phyloP scores from a whole-genome alignment of 1,140 invertebrate species.

The Cydia strobilella region DNA sequence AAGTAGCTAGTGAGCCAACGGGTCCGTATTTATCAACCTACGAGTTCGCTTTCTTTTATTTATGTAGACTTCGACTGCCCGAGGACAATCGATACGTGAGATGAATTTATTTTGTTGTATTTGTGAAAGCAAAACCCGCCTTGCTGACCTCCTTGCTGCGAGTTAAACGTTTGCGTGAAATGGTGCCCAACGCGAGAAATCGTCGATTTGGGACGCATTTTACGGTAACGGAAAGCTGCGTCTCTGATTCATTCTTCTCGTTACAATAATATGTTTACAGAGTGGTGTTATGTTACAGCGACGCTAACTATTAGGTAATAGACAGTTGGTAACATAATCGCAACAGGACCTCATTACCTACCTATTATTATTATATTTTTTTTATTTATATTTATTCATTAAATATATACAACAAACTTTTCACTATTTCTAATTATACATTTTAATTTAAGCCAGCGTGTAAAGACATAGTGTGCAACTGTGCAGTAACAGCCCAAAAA shows the following conservation, averaged over 20 bases:
- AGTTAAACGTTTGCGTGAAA: slow-evolving; percentile 75
- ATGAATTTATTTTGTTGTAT: slow-evolving; percentile 80
- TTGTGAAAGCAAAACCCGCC: slow-evolving; percentile 78
- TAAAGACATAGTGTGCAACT: no score
- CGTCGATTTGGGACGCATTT: slow-evolving; percentile 71
- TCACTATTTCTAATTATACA: no score
- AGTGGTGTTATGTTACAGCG: slow-evolving; percentile 14
- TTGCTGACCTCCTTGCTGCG: slow-evolving; percentile 74
- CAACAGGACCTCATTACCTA: not conserved
- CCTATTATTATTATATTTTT: no score
- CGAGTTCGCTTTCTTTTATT: slow-evolving; percentile 76
- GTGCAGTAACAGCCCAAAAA: no score
- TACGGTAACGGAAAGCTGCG: slow-evolving; percentile 59
- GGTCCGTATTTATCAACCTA: slow-evolving; percentile 48
- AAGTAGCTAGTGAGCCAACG: slow-evolving; percentile 43
- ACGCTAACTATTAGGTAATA: slow-evolving; percentile 21
- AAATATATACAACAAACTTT: no score
- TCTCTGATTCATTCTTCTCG: slow-evolving; percentile 30
- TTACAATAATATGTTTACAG: slow-evolving; percentile 27
- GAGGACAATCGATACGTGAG: slow-evolving; percentile 79
- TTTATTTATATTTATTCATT: no score
- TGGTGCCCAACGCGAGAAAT: slow-evolving; percentile 74
- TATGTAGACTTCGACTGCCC: slow-evolving; percentile 65
- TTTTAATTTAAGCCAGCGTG: no score
- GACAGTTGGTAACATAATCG: slow-evolving; percentile 1